Conservation (phyloP, 2,888 invertebrate species). For the Meloe dianella region DNA sequence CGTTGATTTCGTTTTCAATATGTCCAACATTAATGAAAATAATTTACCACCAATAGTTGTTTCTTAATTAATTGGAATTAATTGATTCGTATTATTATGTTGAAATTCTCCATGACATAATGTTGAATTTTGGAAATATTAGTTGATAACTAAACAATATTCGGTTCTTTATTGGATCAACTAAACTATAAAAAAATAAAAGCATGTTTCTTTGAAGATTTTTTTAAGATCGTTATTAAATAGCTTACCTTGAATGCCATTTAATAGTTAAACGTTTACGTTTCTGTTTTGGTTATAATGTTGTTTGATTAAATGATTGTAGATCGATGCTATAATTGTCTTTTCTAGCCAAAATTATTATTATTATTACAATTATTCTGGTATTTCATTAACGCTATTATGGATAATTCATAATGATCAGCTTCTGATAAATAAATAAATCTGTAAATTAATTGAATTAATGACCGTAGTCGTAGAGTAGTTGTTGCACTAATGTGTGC, state of each 20-base stretch:
- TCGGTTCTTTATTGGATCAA: constrained; percentile 61
- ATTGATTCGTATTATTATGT: constrained; percentile 17
- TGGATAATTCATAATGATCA: constrained; percentile 39
- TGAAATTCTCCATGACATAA: constrained; percentile 61
- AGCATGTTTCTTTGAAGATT: too few species aligned
- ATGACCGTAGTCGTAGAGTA: background rate
- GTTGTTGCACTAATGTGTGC: background rate
- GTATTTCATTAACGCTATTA: constrained; percentile 39
- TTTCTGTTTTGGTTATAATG: constrained; percentile 49
- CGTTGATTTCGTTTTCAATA: too few species aligned
- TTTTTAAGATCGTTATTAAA: too few species aligned
- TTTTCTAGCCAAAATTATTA: constrained; percentile 25
- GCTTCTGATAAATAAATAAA: constrained; percentile 41
- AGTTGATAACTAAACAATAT: constrained; percentile 64
- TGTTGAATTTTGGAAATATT: constrained; percentile 57
- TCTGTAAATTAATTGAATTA: constrained; percentile 23
- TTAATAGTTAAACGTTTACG: constrained; percentile 49
- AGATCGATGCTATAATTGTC: constrained; percentile 42
- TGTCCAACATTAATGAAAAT: too few species aligned
- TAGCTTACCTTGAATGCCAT: constrained; percentile 56
- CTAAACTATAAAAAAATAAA: constrained; percentile 52
- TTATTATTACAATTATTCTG: constrained; percentile 26
- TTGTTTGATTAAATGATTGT: constrained; percentile 42
- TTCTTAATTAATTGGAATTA: background rate
- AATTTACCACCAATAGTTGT: too few species aligned